phyloP scores from a whole-genome alignment of 2,113 vertebrate genomes.

The Ondatra zibethicus region DNA sequence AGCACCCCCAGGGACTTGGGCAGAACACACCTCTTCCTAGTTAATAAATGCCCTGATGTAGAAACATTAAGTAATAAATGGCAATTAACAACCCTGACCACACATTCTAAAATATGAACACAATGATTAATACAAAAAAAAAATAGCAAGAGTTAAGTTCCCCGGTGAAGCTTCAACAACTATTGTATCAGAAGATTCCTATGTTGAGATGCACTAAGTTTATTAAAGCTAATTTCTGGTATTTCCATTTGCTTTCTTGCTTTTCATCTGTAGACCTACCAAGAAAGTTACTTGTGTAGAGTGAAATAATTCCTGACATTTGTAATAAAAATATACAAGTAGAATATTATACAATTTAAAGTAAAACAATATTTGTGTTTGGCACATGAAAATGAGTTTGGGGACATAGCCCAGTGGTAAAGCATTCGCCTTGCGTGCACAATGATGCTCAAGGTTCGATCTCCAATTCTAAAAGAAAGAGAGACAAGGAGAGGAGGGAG shows the following conservation, averaged over 20 bases:
- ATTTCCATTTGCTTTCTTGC: not conserved
- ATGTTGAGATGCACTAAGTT: not conserved
- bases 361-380: not conserved
- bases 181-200: not conserved
- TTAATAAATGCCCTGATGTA: not conserved
- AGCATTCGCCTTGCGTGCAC: not conserved
- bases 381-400: not conserved
- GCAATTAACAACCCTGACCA: not conserved
- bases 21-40: not conserved
- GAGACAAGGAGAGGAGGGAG: accelerated
- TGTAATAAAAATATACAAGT: not conserved
- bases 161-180: not conserved
- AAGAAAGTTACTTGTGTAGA: not conserved
- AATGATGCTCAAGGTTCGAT: not conserved
- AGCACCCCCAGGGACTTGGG: not conserved
- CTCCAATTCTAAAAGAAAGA: not conserved
- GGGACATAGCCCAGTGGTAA: not conserved
- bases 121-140: not conserved
- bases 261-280: not conserved
- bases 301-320: not conserved
- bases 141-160: not conserved
- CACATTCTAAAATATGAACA: not conserved
- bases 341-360: not conserved
- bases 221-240: not conserved
- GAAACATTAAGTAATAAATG: not conserved